These are phyloP conservation scores for Melitaea athalia DNA, from an alignment of 2,888 invertebrate species.

Conservation along the genomic window DNA sequence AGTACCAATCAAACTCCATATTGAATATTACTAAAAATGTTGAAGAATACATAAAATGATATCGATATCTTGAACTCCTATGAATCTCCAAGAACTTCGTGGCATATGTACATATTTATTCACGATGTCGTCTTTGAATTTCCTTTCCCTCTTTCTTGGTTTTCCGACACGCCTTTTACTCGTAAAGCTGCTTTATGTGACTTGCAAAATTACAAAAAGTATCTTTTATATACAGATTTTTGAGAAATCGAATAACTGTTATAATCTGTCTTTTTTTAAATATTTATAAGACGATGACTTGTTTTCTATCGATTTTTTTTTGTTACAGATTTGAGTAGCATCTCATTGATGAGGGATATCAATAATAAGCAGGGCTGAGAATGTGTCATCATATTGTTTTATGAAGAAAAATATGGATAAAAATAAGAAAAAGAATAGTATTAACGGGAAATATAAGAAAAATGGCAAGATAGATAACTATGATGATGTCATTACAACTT, in stretches of 20 bases:
- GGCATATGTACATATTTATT: conserved; percentile 47
- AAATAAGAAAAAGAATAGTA: conserved; percentile 71
- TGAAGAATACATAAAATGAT: too few species aligned
- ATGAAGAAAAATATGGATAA: conserved; percentile 69
- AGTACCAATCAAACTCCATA: too few species aligned
- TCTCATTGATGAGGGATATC: neutral
- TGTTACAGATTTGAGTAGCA: conserved; percentile 20
- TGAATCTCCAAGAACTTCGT: conserved; percentile 24
- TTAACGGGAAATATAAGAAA: conserved; percentile 76
- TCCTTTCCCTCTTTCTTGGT: conserved; percentile 49
- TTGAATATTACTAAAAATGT: too few species aligned
- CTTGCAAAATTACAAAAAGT: conserved; percentile 53
- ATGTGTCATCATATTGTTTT: conserved; percentile 35
- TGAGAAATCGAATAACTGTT: conserved; percentile 34
- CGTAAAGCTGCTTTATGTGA: conserved; percentile 58
- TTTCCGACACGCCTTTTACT: conserved; percentile 57
- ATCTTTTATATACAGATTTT: conserved; percentile 41
- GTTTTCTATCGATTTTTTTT: neutral
- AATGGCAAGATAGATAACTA: conserved; percentile 69
- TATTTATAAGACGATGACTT: neutral
- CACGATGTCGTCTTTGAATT: conserved; percentile 50
- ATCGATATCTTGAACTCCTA: too few species aligned
- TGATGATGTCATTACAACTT: conserved; percentile 71
- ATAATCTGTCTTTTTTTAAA: conserved; percentile 22
- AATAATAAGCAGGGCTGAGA: conserved; percentile 1